A percentile compares a stretch with the other conserved stretches of the same genome.
phyloP scores from a whole-genome alignment of 2,113 vertebrate species.

The Heterochromis multidens region DNA sequence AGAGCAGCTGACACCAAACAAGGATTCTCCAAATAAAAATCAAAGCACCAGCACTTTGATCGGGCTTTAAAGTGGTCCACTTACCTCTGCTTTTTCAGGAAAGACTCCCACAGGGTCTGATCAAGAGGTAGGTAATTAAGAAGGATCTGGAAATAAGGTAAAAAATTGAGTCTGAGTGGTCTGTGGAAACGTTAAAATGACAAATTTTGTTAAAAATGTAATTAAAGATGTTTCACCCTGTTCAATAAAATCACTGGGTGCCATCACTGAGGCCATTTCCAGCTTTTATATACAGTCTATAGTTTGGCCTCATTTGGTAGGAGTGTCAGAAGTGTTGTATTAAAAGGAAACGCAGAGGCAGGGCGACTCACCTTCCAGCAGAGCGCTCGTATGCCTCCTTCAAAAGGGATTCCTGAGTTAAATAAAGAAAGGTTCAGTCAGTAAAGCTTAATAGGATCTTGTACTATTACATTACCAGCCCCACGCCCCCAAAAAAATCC shows the following conservation, averaged over 20 bases:
- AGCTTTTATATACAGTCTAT: not conserved
- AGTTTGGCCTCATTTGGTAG: not conserved
- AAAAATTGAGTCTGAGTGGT: not conserved
- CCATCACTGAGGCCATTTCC: not conserved
- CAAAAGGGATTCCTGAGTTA: constrained; percentile 89
- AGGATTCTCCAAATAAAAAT: not conserved
- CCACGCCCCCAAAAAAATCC: not conserved
- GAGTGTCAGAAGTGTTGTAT: not conserved
- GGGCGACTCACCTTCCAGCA: constrained; percentile 93
- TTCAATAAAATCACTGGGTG: not conserved
- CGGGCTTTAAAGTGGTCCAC: not conserved
- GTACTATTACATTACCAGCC: not conserved
- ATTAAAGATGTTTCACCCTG: not conserved
- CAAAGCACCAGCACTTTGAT: not conserved
- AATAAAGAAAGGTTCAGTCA: not conserved
- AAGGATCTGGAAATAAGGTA: constrained; percentile 80
- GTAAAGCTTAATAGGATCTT: not conserved
- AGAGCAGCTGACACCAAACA: not conserved
- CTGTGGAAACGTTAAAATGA: not conserved
- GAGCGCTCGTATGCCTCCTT: constrained; percentile 91
- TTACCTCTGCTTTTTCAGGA: constrained; percentile 94
- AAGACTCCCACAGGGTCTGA: constrained; percentile 85
- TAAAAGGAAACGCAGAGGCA: not conserved
- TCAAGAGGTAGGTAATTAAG: constrained; percentile 94
- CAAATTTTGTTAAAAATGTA: not conserved